Evolutionary conservation across 2,113 vertebrate genomes (phyloP), one percentile per base, ranked within the genome.

Genomic region (Parotia lawesii): DNA sequence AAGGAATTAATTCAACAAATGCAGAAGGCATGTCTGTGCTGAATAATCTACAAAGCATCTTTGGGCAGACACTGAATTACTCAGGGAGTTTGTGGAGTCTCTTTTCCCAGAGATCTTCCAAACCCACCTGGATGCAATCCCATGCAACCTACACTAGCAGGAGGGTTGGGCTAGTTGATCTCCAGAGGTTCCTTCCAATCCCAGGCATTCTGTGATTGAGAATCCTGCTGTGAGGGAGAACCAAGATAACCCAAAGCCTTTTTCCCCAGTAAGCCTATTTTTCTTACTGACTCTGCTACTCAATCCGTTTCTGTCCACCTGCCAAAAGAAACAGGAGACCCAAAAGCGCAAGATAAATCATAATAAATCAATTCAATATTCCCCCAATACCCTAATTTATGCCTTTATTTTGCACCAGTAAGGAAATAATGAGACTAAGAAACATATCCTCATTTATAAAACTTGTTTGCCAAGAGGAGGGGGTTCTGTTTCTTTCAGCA

Each of bases 371-470:
- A 74, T 64, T 69, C 4, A 53, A 11, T 61, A 15, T 74, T 70
- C 51, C 25, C 53, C 33, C n/a, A 79, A 15, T 73, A 58, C 31
- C 33, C 29, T 69, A 87, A 87, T 87, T 75, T 62, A 66, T 53
- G 23, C 35, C 37, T 91, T 94, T 84, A 66, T 82, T 91, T 95
- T 69, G 8, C n/a, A 70, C 27, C 66, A 84, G 57, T 76, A 94
- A 50, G 19, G 61, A 96, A 95, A 92, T 82, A 97, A 93, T 62
- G 88, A 95, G 95, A 92, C 51, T 66, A 94, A 85, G 91, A 93
- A 94, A 85, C 75, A 89, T 84, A 76, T 20, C 57, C 61, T 93
- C 66, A 64, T 89, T 56, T 87, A 73, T 67, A 79, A 93, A 85
- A 24, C 21, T 51, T 3, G 0, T 84, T 78, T 91, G 67, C 78